Conservation (phyloP, 2,797 vertebrate species). For the Aythya fuligula region DNA sequence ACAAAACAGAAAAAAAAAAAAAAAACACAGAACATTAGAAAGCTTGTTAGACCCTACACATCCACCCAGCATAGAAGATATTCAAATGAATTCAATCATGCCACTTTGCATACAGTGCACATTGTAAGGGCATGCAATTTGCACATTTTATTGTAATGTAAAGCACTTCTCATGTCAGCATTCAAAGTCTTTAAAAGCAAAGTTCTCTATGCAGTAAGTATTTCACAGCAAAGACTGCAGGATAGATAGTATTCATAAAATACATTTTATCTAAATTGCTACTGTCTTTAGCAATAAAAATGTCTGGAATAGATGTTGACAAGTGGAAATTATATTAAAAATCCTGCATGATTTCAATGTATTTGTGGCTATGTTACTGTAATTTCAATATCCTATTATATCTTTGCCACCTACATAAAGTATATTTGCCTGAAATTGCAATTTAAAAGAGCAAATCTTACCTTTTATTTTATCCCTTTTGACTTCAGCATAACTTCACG, state of each 20-base stretch:
- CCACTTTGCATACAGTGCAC: constrained; percentile 6
- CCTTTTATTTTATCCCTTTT: neutral
- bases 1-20: neutral
- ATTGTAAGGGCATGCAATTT: constrained; percentile 19
- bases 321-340: constrained; percentile 65
- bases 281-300: constrained; percentile 60
- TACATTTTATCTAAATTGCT: constrained; percentile 58
- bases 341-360: constrained; percentile 13
- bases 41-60: constrained; percentile 15
- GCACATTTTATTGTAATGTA: constrained; percentile 33
- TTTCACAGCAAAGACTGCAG: constrained; percentile 33
- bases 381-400: constrained; percentile 39
- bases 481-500: neutral
- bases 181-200: constrained; percentile 47
- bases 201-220: neutral
- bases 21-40: neutral
- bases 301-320: constrained; percentile 24
- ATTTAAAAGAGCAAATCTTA: neutral
- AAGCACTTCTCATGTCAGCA: constrained; percentile 51
- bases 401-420: neutral
- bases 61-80: neutral
- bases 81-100: constrained; percentile 1
- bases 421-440: neutral
- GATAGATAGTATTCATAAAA: constrained; percentile 65
- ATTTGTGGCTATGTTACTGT: constrained; percentile 1